Evolutionary conservation across 2,797 vertebrate genomes (phyloP).

Genomic region (Picus viridis): DNA sequence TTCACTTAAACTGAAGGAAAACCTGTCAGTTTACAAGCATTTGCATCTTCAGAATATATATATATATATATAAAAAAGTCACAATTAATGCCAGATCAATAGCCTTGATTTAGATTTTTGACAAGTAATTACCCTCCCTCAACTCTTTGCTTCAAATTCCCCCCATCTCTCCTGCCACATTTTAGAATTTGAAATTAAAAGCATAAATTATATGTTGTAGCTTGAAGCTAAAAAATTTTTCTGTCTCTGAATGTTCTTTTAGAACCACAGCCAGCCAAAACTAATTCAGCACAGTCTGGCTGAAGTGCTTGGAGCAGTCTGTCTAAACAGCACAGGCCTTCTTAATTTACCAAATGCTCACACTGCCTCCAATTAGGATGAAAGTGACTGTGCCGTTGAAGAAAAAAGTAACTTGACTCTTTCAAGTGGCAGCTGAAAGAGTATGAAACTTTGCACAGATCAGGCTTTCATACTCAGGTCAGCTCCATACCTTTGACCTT

Average conservation of each 20-base stretch:
- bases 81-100: slow-evolving; percentile 20
- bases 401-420: slow-evolving; percentile 23
- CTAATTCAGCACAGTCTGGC: slow-evolving; percentile 57
- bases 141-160: background rate
- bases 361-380: slow-evolving; percentile 29
- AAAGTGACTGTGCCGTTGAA: slow-evolving; percentile 16
- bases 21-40: background rate
- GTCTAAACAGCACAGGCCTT: slow-evolving; percentile 64
- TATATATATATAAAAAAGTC: background rate
- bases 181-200: slow-evolving; percentile 74
- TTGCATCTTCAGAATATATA: background rate
- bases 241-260: slow-evolving; percentile 64
- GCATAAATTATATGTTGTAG: slow-evolving; percentile 63
- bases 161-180: slow-evolving; percentile 5
- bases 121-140: background rate
- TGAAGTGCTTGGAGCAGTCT: slow-evolving; percentile 62
- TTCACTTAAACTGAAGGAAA: slow-evolving; percentile 13
- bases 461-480: background rate
- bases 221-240: slow-evolving; percentile 60
- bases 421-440: background rate
- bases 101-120: slow-evolving; percentile 19
- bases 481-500: background rate
- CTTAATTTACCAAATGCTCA: slow-evolving; percentile 45
- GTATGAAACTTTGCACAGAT: background rate
- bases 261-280: slow-evolving; percentile 55